Base-by-base conservation (phyloP, 2,797 vertebrate genomes). In the Chaetodon trifasciatus region DNA sequence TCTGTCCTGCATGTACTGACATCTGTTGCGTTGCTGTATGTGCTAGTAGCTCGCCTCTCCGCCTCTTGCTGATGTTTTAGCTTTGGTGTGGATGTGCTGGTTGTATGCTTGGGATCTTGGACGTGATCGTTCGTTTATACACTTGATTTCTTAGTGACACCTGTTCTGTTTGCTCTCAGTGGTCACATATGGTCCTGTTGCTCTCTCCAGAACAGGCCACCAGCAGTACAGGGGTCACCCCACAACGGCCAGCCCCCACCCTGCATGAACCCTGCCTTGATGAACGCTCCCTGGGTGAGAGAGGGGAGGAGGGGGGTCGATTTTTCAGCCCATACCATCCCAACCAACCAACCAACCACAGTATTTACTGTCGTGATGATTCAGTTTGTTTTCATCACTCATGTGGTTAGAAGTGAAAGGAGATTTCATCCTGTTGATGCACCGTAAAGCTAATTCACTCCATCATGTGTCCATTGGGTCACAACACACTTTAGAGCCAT, bases 201-300 rank as follows among this genome's bases (percentile, higher is more conserved):
- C 82, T 94, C 86, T 95, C 81, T 94, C 89, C 95, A 96, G 95
- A 96, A 96, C 94, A 95, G 95, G 92, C 93, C 95, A 44, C 86
- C 92, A 70, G 94, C 95, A 74, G 93, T 94, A 77, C 95, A 96
- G 83, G 93, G 93, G 78, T 91, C 94, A 57, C 91, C 93, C 69
- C 91, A 92, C 86, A 92, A 91, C 74, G 88, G 84, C 89, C 93
- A 90, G 81, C 76, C 94, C 89, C 89, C 89, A 83, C 88, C 93
- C 92, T 95, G 95, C 91, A 88, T 93, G 91, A 95, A 83, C 90
- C 93, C 95, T 35, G 94, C 94, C 90, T 92, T 96, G 95, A 96
- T 93, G 94, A 96, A 73, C 90, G 79, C 94, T 84, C 94, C 95
- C 90, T 96, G 95, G 95, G 95, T 96, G 94, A 96, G 95, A 95